Percentiles rank a stretch among this genome's conserved stretches.
phyloP scores from a whole-genome alignment of 1,140 invertebrate genomes.

The Yoshiicerus persimilis region DNA sequence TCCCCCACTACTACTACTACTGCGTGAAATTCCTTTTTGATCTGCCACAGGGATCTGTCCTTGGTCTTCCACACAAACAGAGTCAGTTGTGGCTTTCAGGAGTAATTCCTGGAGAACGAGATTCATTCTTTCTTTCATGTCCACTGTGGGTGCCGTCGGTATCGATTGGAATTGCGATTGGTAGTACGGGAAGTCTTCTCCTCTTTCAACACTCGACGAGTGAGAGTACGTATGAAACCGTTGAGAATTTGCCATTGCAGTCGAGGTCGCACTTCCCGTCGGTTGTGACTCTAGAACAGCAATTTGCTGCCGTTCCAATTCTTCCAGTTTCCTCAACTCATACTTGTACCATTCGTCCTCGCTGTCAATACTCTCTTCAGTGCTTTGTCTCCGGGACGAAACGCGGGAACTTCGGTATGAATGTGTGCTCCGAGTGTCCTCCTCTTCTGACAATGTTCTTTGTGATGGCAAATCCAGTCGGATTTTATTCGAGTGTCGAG shows the following conservation, averaged over 20 bases:
- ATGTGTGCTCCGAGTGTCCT: constrained; percentile 81
- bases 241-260: constrained; percentile 32
- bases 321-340: constrained; percentile 80
- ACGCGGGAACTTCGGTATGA: constrained; percentile 81
- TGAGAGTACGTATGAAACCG: constrained; percentile 36
- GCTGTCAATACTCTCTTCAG: constrained; percentile 88
- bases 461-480: constrained; percentile 72
- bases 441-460: constrained; percentile 63
- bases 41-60: too few relatives aligned
- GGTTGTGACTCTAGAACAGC: constrained; percentile 63
- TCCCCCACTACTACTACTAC: neutral
- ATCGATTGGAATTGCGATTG: constrained; percentile 21
- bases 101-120: constrained; percentile 72
- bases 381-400: constrained; percentile 84
- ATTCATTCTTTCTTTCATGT: constrained; percentile 75
- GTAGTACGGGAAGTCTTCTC: neutral
- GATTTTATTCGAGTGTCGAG: constrained; percentile 28
- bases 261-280: neutral
- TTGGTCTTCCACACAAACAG: neutral
- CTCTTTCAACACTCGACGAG: constrained; percentile 29
- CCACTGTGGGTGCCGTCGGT: constrained; percentile 48
- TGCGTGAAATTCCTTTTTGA: neutral
- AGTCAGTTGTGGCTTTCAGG: constrained; percentile 62
- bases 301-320: constrained; percentile 74
- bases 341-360: constrained; percentile 93